Conservation (phyloP, 1,140 invertebrate species). For the Capitella teleta region DNA sequence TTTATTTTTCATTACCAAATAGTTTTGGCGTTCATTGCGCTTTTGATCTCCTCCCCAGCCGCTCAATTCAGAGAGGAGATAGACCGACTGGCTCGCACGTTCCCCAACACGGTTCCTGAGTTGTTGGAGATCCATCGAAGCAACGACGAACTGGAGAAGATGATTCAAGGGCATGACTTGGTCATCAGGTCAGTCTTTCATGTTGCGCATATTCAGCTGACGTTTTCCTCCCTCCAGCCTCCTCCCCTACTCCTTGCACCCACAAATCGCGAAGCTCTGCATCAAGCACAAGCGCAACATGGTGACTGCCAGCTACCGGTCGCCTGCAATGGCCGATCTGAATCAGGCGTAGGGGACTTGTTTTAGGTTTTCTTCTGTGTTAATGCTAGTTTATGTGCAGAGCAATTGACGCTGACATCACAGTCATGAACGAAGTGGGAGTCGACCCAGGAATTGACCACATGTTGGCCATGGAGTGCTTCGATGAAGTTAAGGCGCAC, state of each 20-base stretch:
- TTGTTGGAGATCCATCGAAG: conserved; percentile 68
- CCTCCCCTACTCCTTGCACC: conserved; percentile 84
- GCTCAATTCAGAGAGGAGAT: conserved; percentile 80
- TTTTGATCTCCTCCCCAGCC: too few relatives aligned
- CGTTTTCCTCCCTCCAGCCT: conserved; percentile 49
- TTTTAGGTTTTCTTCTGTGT: background rate
- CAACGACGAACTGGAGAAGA: conserved; percentile 56
- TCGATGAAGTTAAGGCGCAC: conserved; percentile 72
- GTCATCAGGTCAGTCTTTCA: conserved; percentile 53
- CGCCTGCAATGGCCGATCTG: conserved; percentile 66
- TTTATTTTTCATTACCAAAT: too few relatives aligned
- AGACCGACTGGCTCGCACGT: conserved; percentile 64
- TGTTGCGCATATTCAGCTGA: too few relatives aligned
- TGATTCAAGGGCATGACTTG: conserved; percentile 65
- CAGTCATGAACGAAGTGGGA: conserved; percentile 89
- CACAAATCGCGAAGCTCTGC: conserved; percentile 68
- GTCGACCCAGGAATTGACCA: conserved; percentile 98
- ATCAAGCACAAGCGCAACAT: conserved; percentile 76
- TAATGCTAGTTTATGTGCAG: conserved; percentile 34
- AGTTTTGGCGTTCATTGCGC: too few relatives aligned
- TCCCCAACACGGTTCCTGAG: conserved; percentile 65
- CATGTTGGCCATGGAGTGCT: conserved; percentile 89
- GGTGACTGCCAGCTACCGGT: conserved; percentile 92
- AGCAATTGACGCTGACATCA: conserved; percentile 72
- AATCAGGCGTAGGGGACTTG: conserved; percentile 57